phyloP scores from a whole-genome alignment of 2,888 invertebrate species.

The Invenusta paracnida region DNA sequence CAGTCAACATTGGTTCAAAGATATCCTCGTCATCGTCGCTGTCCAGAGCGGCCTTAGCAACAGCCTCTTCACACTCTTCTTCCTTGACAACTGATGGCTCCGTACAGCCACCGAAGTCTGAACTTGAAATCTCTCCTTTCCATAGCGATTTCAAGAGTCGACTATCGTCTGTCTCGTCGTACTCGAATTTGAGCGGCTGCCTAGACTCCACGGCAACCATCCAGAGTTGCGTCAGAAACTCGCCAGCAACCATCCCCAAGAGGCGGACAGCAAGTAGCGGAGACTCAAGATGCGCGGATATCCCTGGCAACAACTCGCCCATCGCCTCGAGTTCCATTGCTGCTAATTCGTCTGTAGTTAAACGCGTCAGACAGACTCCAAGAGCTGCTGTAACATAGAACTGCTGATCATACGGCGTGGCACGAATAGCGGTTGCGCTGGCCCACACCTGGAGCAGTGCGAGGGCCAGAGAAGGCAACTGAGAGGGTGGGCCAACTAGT shows the following conservation, averaged over 20 bases:
- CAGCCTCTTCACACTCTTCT: not conserved
- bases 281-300: not conserved
- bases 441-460: not conserved
- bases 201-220: not conserved
- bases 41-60: not conserved
- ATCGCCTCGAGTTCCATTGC: not conserved
- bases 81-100: not conserved
- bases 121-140: too few relatives aligned
- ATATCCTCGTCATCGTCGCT: slow-evolving; percentile 6
- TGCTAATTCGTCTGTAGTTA: not conserved
- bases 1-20: not conserved
- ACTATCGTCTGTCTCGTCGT: not conserved
- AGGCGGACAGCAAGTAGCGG: not conserved
- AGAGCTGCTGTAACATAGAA: not conserved
- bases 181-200: not conserved
- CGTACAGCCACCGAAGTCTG: too few relatives aligned
- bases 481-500: not conserved
- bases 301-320: not conserved
- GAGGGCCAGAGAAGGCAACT: not conserved
- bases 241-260: slow-evolving; percentile 16
- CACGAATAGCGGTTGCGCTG: not conserved
- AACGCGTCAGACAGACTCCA: not conserved
- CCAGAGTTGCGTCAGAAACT: not conserved
- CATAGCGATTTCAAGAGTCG: not conserved
- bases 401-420: not conserved